These are phyloP conservation scores for Bryconaethiops microstoma DNA, from an alignment of 2,797 vertebrate species.

Conservation along the genomic window DNA sequence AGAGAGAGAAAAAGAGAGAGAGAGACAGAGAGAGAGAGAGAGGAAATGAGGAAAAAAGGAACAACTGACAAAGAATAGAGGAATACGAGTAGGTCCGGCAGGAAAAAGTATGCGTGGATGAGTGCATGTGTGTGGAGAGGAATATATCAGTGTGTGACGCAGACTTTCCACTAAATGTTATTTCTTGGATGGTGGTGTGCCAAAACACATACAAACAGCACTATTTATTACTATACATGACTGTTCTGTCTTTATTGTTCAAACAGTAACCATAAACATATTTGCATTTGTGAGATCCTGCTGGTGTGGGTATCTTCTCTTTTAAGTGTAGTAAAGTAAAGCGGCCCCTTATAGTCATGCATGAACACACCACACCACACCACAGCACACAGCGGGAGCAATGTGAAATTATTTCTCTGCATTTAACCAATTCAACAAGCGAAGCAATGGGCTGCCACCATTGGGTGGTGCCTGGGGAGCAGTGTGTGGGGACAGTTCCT, in stretches of 20 bases:
- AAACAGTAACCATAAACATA: neutral
- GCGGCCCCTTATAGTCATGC: no score
- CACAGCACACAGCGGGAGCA: no score
- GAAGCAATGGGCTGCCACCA: no score
- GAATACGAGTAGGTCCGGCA: neutral
- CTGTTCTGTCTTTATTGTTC: neutral
- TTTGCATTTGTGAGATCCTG: no score
- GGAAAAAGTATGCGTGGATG: constrained; percentile 8
- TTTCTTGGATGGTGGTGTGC: neutral
- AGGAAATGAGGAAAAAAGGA: neutral
- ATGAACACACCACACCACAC: no score
- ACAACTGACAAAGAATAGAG: neutral
- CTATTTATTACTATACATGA: neutral
- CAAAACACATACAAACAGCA: neutral
- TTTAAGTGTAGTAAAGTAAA: no score
- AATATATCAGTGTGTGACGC: neutral
- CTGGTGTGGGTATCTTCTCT: no score
- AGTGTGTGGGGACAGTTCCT: no score
- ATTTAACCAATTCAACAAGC: no score
- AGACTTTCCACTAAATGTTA: constrained; percentile 1
- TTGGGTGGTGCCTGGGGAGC: no score
- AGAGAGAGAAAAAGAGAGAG: constrained; percentile 35
- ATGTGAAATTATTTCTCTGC: no score
- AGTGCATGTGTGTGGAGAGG: constrained; percentile 16
- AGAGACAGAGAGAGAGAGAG: neutral